Base-by-base conservation (phyloP, 1,140 invertebrate genomes). In the Achatina immaculata region DNA sequence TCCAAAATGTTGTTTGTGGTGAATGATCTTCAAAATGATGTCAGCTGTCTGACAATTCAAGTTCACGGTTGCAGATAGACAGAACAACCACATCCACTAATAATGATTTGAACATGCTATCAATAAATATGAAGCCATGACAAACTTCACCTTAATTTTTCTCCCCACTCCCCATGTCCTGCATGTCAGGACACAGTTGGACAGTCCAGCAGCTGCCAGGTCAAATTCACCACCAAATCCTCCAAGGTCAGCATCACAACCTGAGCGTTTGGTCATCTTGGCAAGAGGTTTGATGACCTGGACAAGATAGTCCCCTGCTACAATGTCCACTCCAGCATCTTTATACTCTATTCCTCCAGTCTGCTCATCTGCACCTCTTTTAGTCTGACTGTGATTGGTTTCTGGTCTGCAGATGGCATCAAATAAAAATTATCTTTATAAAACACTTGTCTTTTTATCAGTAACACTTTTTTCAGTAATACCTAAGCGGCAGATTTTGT, bases 171-270 rank as follows among this genome's bases (percentile, higher is more conserved):
- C 98, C 92, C 99, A 98, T 4, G 98, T 97, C 3, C 96, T 97
- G 82, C 97, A 96, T 2, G 99, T 96, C 4, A 99, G 92, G 4
- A 98, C 92, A 0, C 97, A 96, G 90, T 98, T 95, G 76, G 93
- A 94, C 80, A 88, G 91, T 0, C 94, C 94, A 68, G 94, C 91
- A 85, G 91, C 92, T 89, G 93, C 94, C 66, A 93, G 86, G 86
- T 98, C 96, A 92, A 99, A 98, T 0, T 99, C 92, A 0, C 96
- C 98, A 65, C 97, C 98, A 92, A 98, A 99, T 36, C 95, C 95
- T 43, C 98, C 98, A 81, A 99, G 93, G 0, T 93, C 91, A 58
- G 36, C 96, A 38, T 96, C 86, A 62, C 95, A 94, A 1, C 96
- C 97, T 55, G 85, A 68, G 34, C 92, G 84, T n/a, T 81, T 81